Conservation (phyloP, 2,888 invertebrate species). For the Drosophila neonasuta region DNA sequence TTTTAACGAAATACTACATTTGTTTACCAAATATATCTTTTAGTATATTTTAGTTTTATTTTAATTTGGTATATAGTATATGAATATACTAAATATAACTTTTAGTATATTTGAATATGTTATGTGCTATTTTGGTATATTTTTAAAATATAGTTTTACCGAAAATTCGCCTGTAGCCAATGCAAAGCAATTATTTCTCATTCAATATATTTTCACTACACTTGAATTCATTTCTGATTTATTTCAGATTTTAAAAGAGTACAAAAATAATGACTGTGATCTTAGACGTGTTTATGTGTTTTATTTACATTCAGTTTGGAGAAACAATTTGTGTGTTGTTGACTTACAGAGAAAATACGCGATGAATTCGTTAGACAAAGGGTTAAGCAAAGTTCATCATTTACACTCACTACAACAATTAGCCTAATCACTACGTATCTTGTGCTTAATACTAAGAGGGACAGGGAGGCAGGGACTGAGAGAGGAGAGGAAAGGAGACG, state of each 20-base stretch:
- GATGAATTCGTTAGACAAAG: background rate
- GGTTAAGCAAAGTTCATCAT: background rate
- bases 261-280: background rate
- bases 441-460: conserved; percentile 4
- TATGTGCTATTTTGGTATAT: too few species aligned
- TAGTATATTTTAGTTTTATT: too few species aligned
- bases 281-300: background rate
- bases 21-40: too few species aligned
- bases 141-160: too few species aligned
- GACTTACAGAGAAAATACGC: background rate
- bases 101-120: too few species aligned
- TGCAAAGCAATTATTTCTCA: too few species aligned
- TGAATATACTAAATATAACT: too few species aligned
- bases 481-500: background rate
- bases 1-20: too few species aligned
- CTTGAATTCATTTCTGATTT: too few species aligned
- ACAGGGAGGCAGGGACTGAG: background rate
- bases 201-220: background rate
- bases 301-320: conserved; percentile 1
- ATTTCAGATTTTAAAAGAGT: too few species aligned
- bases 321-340: background rate
- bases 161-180: too few species aligned
- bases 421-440: background rate
- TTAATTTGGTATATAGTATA: too few species aligned
- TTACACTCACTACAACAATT: background rate